Evolutionary conservation across 2,797 vertebrate species (phyloP), one percentile per base, ranked within the genome.

Genomic region (Pantherophis vulpinus): DNA sequence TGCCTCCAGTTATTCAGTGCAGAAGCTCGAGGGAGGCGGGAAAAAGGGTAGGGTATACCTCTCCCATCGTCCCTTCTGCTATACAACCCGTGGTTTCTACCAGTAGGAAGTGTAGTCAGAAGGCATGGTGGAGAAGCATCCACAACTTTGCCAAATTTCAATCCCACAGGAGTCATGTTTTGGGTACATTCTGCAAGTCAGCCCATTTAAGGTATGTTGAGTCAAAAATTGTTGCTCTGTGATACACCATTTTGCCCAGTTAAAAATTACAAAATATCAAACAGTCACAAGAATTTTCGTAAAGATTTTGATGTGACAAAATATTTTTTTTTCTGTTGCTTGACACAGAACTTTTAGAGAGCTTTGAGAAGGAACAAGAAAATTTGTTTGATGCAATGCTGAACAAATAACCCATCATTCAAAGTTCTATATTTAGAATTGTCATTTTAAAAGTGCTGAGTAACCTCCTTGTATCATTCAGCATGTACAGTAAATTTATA

Each of bases 281-380:
- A 63, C 11, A 66, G 27, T 66, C 11, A n/a, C 61, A n/a, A 18
- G n/a, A 74, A 74, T 32, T 37, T 74, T 74, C 18, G 27, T 74
- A 37, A 9, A 74, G 93, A 70, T 61, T 63, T 83, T 1, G 0
- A 0, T 87, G 47, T 20, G 37, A 51, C 29, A 83, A n/a, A 79
- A 42, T 0, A 42, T 2, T 0, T 23, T 5, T 2, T 12, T 13
- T 23, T 20, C 18, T 6, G 25, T 60, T 83, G 12, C 58, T 83
- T 60, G 56, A 37, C n/a, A 13, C 9, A 47, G 5, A 14, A 20
- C 32, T 56, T 83, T 61, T 51, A 93, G 86, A 70, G 37, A 96
- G n/a, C 2, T 92, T 95, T 79, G 11, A 94, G 92, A 92, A 95
- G 91, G n/a, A 89, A 66, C 58, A 94, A 66, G 54, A 91, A 93